Base-by-base conservation (phyloP, 2,113 vertebrate genomes). In the Lates calcarifer region DNA sequence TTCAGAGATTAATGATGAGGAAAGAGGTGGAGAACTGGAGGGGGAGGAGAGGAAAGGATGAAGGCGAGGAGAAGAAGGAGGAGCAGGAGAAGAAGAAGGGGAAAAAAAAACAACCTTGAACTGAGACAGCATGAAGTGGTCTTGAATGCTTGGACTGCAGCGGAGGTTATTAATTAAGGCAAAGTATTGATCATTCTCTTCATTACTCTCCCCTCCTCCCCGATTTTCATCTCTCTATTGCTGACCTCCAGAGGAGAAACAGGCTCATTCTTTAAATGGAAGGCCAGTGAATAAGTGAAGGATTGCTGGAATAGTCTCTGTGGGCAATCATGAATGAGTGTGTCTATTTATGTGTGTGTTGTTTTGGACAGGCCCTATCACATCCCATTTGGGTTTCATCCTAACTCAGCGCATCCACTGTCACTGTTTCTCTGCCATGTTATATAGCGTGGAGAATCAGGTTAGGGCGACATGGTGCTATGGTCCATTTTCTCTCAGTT, bases 1-100 rank as follows among this genome's bases (percentile, higher is more conserved):
- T 94, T 91, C 88, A 91, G 80, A 90, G 93, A 94, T 92, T 92
- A 93, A 94, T 91, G 91, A 92, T 47, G 90, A 91, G 85, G 90
- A 89, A 90, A 87, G 90, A 87, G 81, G 79, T 67, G 72, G 79
- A 81, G 79, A 90, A 90, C 74, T 45, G 60, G 74, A 70, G 72
- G 60, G 82, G 74, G 74, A 68, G 76, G 79, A 35, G 61, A 60
- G 28, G 37, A 62, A 61, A 65, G 31, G 43, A 72, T 29, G 61
- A 53, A 74, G 62, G 56, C 61, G 35, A 81, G 76, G 62, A 73
- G 55, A 35, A 70, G 45, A n/a, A 84, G 74, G 65, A 65, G 70
- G 6, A 79, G 84, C 4, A 69, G 45, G 13, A 33, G n/a, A 28
- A 65, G 64, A n/a, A 53, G 55, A 62, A 2, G 2, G 1, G 9